Conservation (phyloP, 1,140 invertebrate genomes). For the Lineus longissimus region DNA sequence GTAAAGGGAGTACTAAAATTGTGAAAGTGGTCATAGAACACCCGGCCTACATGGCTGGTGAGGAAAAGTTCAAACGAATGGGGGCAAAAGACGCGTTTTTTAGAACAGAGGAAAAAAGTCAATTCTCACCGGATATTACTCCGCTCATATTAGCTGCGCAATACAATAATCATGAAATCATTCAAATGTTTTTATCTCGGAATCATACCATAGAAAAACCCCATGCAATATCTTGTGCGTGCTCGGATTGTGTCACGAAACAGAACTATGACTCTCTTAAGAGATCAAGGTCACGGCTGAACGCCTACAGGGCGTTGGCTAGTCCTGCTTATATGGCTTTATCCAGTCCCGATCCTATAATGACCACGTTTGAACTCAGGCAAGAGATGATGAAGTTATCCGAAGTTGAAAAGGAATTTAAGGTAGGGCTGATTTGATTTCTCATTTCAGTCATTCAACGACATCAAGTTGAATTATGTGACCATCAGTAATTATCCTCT, state of each 20-base stretch:
- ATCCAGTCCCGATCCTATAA: conserved; percentile 64
- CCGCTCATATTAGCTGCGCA: conserved; percentile 52
- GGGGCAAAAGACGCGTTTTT: conserved; percentile 46
- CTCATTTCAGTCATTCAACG: too few species aligned
- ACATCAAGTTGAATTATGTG: too few species aligned
- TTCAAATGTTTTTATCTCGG: conserved; percentile 51
- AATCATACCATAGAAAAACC: conserved; percentile 57
- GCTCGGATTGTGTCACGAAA: conserved; percentile 59
- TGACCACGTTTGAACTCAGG: conserved; percentile 63
- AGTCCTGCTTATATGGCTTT: conserved; percentile 64
- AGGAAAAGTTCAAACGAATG: conserved; percentile 42
- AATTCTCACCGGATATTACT: conserved; percentile 50
- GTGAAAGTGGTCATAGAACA: conserved; percentile 51
- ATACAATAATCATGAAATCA: conserved; percentile 53
- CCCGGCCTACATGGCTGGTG: conserved; percentile 46
- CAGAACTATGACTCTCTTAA: conserved; percentile 50
- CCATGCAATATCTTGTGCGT: conserved; percentile 61
- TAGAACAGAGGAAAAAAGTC: conserved; percentile 44
- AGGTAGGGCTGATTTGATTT: conserved; percentile 39
- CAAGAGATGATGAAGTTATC: conserved; percentile 57
- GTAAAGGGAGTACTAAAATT: conserved; percentile 49
- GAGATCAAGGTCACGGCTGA: conserved; percentile 47
- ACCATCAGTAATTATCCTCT: too few species aligned
- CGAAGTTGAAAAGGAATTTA: conserved; percentile 60
- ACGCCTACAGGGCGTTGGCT: conserved; percentile 51